These are phyloP conservation scores for Thomomys bottae DNA, from an alignment of 2,113 vertebrate species.

Conservation along the genomic window DNA sequence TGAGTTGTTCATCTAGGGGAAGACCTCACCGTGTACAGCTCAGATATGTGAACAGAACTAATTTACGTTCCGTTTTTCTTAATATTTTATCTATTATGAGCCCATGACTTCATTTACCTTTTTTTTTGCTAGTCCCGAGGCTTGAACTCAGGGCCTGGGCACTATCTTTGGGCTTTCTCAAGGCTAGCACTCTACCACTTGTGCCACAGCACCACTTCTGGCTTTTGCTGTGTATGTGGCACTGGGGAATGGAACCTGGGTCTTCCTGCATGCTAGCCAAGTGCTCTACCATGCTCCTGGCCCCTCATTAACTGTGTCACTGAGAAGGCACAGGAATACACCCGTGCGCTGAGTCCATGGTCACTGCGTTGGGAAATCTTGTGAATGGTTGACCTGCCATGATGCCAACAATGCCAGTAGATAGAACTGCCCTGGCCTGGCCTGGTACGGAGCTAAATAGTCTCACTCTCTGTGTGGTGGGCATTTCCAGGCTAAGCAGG, in stretches of 20 bases:
- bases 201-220: too few relatives aligned
- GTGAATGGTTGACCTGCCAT: not conserved
- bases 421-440: rapidly evolving
- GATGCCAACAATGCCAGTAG: rapidly evolving
- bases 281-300: too few relatives aligned
- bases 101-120: not conserved
- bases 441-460: not conserved
- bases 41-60: not conserved
- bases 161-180: too few relatives aligned
- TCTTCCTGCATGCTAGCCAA: too few relatives aligned
- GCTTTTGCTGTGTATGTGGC: too few relatives aligned
- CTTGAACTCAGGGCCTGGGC: too few relatives aligned
- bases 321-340: rapidly evolving
- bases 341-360: rapidly evolving
- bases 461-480: not conserved
- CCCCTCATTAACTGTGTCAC: too few relatives aligned
- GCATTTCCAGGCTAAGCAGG: not conserved
- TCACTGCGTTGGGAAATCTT: not conserved
- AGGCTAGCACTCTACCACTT: too few relatives aligned
- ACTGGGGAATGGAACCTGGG: too few relatives aligned
- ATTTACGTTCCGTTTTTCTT: not conserved
- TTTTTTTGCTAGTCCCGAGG: too few relatives aligned
- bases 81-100: not conserved
- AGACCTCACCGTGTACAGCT: not conserved
- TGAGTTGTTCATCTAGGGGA: not conserved